Conservation (phyloP, 2,113 vertebrate species). For the Coregonus clupeaformis region DNA sequence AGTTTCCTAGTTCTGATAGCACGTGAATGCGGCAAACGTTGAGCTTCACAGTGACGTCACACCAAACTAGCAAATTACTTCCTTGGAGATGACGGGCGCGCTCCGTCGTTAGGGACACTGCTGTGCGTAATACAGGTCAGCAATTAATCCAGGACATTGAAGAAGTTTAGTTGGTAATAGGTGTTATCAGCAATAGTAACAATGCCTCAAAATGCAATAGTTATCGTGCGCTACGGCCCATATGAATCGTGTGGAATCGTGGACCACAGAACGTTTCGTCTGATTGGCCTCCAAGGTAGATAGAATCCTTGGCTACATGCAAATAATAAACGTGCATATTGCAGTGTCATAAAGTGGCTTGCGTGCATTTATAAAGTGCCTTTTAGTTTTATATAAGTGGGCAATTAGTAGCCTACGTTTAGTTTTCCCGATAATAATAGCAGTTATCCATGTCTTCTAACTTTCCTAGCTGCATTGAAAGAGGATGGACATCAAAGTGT, state of each 20-base stretch:
- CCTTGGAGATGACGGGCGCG: not conserved
- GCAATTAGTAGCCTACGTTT: not conserved
- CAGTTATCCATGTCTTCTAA: not conserved
- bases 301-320: not conserved
- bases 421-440: not conserved
- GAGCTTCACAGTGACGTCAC: too few species aligned
- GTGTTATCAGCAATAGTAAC: not conserved
- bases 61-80: not conserved
- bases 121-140: too few species aligned
- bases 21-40: not conserved
- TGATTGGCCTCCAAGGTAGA: constrained; percentile 73
- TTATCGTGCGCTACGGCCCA: constrained; percentile 71
- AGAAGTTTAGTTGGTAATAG: not conserved
- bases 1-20: too few species aligned
- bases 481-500: constrained; percentile 64
- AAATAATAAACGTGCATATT: not conserved
- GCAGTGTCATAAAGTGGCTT: not conserved
- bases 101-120: not conserved
- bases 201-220: constrained; percentile 62
- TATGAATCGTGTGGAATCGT: constrained; percentile 69
- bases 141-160: not conserved
- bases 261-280: constrained; percentile 66
- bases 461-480: constrained; percentile 60
- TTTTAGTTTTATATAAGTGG: not conserved
- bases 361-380: not conserved